Evolutionary conservation across 2,888 invertebrate genomes (phyloP).

Genomic region (Stenchaetothrips biformis): DNA sequence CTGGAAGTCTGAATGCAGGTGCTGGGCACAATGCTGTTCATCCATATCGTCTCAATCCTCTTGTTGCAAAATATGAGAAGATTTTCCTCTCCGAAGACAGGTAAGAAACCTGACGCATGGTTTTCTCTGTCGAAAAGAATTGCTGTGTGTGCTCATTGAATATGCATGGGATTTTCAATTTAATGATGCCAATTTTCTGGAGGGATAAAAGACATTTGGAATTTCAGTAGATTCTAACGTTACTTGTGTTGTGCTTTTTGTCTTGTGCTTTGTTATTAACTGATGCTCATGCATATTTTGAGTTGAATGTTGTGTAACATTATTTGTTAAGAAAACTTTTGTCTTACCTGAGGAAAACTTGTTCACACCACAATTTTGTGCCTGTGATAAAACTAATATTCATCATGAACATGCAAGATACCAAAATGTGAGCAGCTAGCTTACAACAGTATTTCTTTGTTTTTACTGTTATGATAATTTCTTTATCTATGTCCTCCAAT

Average conservation of each 20-base stretch:
- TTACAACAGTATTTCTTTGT: neutral
- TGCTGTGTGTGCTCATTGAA: slow-evolving; percentile 28
- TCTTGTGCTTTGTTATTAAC: neutral
- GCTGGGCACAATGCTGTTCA: neutral
- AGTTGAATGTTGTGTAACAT: slow-evolving; percentile 1
- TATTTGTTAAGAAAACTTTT: neutral
- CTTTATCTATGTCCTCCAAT: too few relatives aligned
- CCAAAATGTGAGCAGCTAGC: neutral
- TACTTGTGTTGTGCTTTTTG: neutral
- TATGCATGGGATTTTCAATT: slow-evolving; percentile 32
- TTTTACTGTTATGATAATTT: neutral
- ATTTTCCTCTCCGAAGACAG: slow-evolving; percentile 95
- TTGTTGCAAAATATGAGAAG: slow-evolving; percentile 59
- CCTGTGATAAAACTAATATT: neutral
- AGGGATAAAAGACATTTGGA: neutral
- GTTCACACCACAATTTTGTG: slow-evolving; percentile 2
- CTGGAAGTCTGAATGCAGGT: slow-evolving; percentile 23
- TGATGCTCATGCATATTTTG: neutral
- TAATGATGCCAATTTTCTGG: slow-evolving; percentile 26
- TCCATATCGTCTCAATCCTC: slow-evolving; percentile 47
- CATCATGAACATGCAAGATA: neutral
- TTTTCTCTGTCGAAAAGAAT: slow-evolving; percentile 29
- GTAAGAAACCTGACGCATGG: slow-evolving; percentile 53
- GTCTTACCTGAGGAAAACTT: neutral
- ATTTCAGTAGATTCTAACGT: slow-evolving; percentile 29